phyloP scores from a whole-genome alignment of 1,140 invertebrate genomes.

The Drosophila lacertosa region DNA sequence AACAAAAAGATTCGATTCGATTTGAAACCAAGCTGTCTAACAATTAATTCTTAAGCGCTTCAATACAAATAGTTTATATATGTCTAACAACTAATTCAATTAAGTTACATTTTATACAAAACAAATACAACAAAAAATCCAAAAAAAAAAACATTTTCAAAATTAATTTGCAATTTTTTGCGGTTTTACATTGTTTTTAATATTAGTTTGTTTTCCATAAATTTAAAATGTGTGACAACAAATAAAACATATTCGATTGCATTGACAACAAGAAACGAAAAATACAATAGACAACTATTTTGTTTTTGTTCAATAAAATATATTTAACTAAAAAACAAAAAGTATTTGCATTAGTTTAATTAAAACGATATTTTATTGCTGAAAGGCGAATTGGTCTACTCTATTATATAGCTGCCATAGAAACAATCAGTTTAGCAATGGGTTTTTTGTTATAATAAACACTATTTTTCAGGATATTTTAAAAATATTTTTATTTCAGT shows the following conservation, averaged over 20 bases:
- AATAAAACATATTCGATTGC: conserved; percentile 46
- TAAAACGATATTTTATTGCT: not conserved
- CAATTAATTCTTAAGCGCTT: conserved; percentile 72
- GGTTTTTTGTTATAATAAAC: too few relatives aligned
- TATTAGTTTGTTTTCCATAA: conserved; percentile 27
- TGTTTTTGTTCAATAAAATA: conserved; percentile 80
- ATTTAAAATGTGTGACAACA: conserved; percentile 10
- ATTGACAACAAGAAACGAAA: conserved; percentile 57
- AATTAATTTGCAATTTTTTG: conserved; percentile 69
- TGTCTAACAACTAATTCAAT: conserved; percentile 65
- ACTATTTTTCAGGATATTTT: too few relatives aligned
- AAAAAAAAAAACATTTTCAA: conserved; percentile 43
- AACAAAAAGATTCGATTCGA: not conserved
- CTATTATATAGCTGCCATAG: too few relatives aligned
- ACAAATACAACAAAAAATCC: not conserved
- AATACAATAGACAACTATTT: conserved; percentile 73
- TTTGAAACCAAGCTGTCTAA: conserved; percentile 64
- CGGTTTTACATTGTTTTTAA: conserved; percentile 42
- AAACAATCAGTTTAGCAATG: too few relatives aligned
- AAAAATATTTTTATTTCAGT: too few relatives aligned
- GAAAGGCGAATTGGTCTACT: too few relatives aligned
- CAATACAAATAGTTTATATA: conserved; percentile 54
- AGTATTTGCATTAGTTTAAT: not conserved
- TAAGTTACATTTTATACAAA: conserved; percentile 75
- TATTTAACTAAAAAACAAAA: conserved; percentile 65